These are phyloP conservation scores for Lepidurus packardi DNA, from an alignment of 1,140 invertebrate species.

Conservation along the genomic window DNA sequence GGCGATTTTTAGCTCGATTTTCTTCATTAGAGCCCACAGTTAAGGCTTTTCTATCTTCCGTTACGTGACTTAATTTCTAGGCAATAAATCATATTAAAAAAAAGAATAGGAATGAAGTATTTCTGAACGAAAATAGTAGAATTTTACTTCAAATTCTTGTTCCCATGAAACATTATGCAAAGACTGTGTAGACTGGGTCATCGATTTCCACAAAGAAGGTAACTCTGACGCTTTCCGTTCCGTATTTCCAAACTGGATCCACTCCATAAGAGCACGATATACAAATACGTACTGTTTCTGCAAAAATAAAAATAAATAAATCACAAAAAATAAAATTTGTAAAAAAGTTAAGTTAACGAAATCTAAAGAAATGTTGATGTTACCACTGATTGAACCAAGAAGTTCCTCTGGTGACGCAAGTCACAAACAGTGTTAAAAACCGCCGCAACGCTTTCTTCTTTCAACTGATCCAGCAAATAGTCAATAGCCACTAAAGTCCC, in stretches of 20 bases:
- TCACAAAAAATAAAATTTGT: conserved; percentile 12
- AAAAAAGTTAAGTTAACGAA: neutral
- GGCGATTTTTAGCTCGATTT: conserved; percentile 80
- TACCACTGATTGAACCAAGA: conserved; percentile 83
- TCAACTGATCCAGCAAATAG: conserved; percentile 74
- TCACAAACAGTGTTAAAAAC: conserved; percentile 87
- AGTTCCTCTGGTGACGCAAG: conserved; percentile 80
- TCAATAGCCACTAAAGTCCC: conserved; percentile 86
- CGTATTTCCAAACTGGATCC: conserved; percentile 87
- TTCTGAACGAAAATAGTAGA: conserved; percentile 47
- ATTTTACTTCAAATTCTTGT: neutral
- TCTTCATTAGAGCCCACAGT: conserved; percentile 74
- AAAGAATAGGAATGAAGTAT: conserved; percentile 46
- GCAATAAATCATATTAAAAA: neutral
- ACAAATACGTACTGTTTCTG: conserved; percentile 97
- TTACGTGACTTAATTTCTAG: conserved; percentile 67
- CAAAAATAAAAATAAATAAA: conserved; percentile 36
- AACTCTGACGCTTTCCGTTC: conserved; percentile 48
- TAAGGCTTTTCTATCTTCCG: conserved; percentile 74
- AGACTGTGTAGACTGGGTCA: conserved; percentile 1
- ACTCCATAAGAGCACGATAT: conserved; percentile 88
- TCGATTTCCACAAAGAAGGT: neutral
- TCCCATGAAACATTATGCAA: conserved; percentile 1
- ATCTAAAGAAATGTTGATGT: conserved; percentile 38
- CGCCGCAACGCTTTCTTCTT: conserved; percentile 71